phyloP scores from a whole-genome alignment of 2,888 invertebrate species.

The Eupeodes latifasciatus region DNA sequence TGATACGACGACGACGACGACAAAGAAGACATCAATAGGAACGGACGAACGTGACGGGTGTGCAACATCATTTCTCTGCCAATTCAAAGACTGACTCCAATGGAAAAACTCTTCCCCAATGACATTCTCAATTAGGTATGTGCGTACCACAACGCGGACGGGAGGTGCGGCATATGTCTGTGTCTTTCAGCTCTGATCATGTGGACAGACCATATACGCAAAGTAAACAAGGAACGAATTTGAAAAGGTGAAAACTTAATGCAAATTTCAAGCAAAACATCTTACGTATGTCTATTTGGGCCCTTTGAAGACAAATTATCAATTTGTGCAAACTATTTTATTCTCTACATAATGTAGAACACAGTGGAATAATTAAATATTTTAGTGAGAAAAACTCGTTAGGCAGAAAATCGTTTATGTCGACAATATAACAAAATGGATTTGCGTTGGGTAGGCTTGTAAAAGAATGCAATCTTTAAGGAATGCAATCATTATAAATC shows the following conservation, averaged over 20 bases:
- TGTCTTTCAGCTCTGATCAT: slow-evolving; percentile 1
- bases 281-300: slow-evolving; percentile 16
- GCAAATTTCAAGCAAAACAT: slow-evolving; percentile 65
- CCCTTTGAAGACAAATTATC: slow-evolving; percentile 46
- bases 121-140: slow-evolving; percentile 32
- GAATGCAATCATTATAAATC: no score
- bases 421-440: no score
- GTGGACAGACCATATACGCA: background rate
- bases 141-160: background rate
- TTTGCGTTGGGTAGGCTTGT: no score
- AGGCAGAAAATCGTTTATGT: no score
- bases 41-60: background rate
- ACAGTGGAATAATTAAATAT: background rate
- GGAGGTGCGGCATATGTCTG: background rate
- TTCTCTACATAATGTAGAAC: slow-evolving; percentile 24
- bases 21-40: background rate
- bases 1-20: background rate
- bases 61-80: slow-evolving; percentile 54
- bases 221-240: slow-evolving; percentile 57
- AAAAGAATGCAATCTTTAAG: no score
- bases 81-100: slow-evolving; percentile 48
- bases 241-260: slow-evolving; percentile 69
- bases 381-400: no score
- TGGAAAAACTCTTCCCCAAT: slow-evolving; percentile 43
- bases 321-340: slow-evolving; percentile 12